Evolutionary conservation across 2,888 invertebrate species (phyloP).

Genomic region (Melinaea menophilus): DNA sequence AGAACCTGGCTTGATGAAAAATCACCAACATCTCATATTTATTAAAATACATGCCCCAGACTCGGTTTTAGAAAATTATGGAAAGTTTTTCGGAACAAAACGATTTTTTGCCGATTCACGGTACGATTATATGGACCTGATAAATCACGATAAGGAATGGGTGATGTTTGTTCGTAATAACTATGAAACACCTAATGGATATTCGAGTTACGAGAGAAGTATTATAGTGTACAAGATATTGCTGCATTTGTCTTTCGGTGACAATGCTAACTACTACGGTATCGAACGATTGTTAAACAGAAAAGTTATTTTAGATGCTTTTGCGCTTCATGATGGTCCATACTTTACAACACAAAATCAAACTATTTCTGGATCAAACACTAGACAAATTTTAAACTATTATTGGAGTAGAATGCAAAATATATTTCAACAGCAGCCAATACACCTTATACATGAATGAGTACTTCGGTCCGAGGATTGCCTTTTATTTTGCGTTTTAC

Average conservation of each 20-base stretch:
- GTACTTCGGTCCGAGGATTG: conserved; percentile 76
- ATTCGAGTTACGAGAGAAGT: no score
- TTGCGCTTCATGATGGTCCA: conserved; percentile 37
- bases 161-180: no score
- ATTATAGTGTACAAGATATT: no score
- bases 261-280: no score
- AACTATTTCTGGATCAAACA: conserved; percentile 41
- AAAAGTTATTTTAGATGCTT: conserved; percentile 32
- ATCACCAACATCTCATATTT: conserved; percentile 14
- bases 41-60: conserved; percentile 18
- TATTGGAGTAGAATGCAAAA: conserved; percentile 77
- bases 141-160: no score
- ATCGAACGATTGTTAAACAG: conserved; percentile 26
- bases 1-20: conserved; percentile 14
- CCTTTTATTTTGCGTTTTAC: conserved; percentile 77
- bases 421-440: conserved; percentile 79
- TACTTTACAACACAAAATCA: conserved; percentile 34
- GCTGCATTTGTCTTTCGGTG: no score
- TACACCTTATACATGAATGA: conserved; percentile 77
- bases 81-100: conserved; percentile 13
- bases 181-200: no score
- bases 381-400: conserved; percentile 44
- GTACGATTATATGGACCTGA: conserved; percentile 1
- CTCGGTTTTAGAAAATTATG: conserved; percentile 13
- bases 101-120: conserved; percentile 13